Evolutionary conservation across 2,797 vertebrate species (phyloP).

Genomic region (Odontamblyopus lacepedii): DNA sequence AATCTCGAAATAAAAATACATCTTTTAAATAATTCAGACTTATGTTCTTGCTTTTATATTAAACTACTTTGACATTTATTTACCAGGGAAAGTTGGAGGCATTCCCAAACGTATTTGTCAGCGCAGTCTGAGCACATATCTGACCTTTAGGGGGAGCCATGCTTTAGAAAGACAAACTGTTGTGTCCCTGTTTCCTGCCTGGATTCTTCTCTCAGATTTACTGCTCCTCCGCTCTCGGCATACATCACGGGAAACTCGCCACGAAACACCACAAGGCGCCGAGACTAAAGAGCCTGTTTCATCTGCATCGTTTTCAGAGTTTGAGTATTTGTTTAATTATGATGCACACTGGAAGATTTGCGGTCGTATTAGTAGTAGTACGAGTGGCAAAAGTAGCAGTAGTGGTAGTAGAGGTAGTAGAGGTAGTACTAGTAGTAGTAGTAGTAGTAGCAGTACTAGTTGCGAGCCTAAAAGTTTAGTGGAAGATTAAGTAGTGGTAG

Average conservation of each 20-base stretch:
- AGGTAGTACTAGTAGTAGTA: neutral
- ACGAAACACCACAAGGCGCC: neutral
- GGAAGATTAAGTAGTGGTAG: neutral
- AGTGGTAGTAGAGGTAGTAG: neutral
- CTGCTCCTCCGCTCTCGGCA: neutral
- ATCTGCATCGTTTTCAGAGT: too few relatives aligned
- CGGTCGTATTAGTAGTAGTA: too few relatives aligned
- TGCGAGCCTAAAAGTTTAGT: neutral
- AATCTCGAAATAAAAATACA: too few relatives aligned
- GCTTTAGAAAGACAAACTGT: conserved; percentile 8
- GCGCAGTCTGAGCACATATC: neutral
- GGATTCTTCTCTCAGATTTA: conserved; percentile 1
- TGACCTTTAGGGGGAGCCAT: conserved; percentile 10
- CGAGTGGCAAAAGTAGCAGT: too few relatives aligned
- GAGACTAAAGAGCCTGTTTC: neutral
- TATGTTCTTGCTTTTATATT: neutral
- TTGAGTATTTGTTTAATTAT: too few relatives aligned
- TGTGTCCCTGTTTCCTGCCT: neutral
- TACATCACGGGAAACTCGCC: neutral
- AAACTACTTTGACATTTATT: conserved; percentile 4
- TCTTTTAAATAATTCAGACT: neutral
- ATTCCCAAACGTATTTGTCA: neutral
- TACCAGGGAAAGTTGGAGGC: neutral
- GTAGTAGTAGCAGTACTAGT: neutral
- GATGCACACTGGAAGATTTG: too few relatives aligned